Evolutionary conservation across 2,888 invertebrate species (phyloP), one percentile per base, ranked within the genome.

Genomic region (Chaetogeoica ovagalla): DNA sequence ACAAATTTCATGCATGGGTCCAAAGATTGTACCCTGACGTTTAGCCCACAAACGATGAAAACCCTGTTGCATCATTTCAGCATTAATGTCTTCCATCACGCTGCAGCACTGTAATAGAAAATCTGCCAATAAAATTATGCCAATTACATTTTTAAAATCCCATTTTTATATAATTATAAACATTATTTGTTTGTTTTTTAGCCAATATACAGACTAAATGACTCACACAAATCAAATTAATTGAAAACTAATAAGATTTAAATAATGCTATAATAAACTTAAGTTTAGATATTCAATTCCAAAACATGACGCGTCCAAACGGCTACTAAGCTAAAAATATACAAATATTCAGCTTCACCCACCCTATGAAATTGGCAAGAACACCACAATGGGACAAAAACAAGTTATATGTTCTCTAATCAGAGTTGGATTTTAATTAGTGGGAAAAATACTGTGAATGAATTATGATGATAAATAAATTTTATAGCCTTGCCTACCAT

Each of bases 51-150:
- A 5, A 19, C 79, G 79, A 19, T 79, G 79, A 11, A 79, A 68
- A 70, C 70, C 57, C 48, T 62, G 48, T 63, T 71, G 62, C 70
- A 79, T 79, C 39, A 79, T 70, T 63, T 79, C 77, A 23, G 66
- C 43, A 23, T 70, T 71, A 30, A 79, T 57, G 43, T 71, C 39
- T 79, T 79, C 79, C 79, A 79, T 79, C 60, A 11, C 52, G 23
- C 59, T 48, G 11, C 17, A 74, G 63, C 63, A 30, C 30, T 4
- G 6, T 21, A 63, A 55, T 37, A 17, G 39, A 39, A 5, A 69
- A 79, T 63, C 77, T 79, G 77, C 60, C 70, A 70, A 79, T n/a
- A 76, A 52, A 77, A 76, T 62, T 63, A 73, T 37, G 21, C n/a
- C 21, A 55, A 65, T 39, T 55, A 55, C 21, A 5, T 2, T 30